Evolutionary conservation across 2,797 vertebrate genomes (phyloP).

Genomic region (Lindbergichthys nudifrons): DNA sequence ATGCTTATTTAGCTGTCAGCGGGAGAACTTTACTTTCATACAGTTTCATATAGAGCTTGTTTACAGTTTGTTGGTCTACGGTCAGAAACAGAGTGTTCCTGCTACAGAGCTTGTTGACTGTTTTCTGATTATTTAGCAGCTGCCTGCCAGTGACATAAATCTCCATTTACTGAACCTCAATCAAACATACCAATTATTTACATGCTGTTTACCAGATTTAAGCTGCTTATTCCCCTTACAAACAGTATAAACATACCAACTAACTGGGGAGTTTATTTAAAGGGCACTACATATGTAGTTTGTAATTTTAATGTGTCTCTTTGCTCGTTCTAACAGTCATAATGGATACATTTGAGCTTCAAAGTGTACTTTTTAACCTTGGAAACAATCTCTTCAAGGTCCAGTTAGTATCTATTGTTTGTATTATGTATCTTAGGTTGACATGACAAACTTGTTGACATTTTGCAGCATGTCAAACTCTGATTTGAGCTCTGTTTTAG

Average conservation of each 20-base stretch:
- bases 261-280: not conserved
- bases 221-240: constrained; percentile 4
- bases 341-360: not conserved
- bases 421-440: not conserved
- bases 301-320: not conserved
- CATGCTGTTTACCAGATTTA: constrained; percentile 20
- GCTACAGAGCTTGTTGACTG: constrained; percentile 19
- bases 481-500: not conserved
- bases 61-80: constrained; percentile 51
- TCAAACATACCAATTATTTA: constrained; percentile 35
- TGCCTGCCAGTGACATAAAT: constrained; percentile 24
- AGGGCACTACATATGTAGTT: not conserved
- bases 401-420: not conserved
- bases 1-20: constrained; percentile 74
- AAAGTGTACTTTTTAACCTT: not conserved
- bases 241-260: not conserved
- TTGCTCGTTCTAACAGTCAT: not conserved
- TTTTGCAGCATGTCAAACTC: not conserved
- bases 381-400: not conserved
- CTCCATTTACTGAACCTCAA: constrained; percentile 29
- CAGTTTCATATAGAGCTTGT: constrained; percentile 35
- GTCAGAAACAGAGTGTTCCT: constrained; percentile 39
- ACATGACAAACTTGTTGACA: not conserved
- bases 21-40: constrained; percentile 39
- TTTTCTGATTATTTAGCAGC: constrained; percentile 44